Evolutionary conservation across 2,888 invertebrate genomes (phyloP).

Genomic region (Catocala nupta): DNA sequence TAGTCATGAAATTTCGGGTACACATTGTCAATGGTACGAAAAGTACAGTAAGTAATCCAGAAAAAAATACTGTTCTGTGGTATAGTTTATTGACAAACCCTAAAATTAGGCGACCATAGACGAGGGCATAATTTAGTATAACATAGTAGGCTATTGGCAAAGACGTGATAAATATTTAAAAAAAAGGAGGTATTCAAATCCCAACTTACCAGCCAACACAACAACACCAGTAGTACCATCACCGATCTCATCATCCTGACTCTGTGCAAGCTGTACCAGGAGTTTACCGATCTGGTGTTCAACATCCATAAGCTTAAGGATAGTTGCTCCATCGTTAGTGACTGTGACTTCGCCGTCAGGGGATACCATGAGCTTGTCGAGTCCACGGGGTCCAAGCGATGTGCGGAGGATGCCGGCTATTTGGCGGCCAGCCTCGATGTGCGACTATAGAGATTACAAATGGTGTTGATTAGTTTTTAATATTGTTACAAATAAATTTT

Average conservation of each 20-base stretch:
- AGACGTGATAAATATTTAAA: too few relatives aligned
- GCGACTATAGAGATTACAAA: constrained; percentile 89
- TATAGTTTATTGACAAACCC: too few relatives aligned
- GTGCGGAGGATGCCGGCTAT: constrained; percentile 96
- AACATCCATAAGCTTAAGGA: constrained; percentile 99
- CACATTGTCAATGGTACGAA: too few relatives aligned
- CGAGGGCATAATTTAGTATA: too few relatives aligned
- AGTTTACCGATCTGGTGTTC: constrained; percentile 99
- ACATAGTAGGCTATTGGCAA: too few relatives aligned
- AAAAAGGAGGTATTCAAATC: neutral
- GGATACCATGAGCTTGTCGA: constrained; percentile 99
- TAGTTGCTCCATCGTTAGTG: constrained; percentile 99
- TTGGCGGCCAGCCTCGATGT: constrained; percentile 98
- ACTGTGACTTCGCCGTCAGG: constrained; percentile 99
- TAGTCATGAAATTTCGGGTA: too few relatives aligned
- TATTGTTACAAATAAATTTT: too few relatives aligned
- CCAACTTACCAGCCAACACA: constrained; percentile 88
- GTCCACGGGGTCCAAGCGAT: constrained; percentile 98
- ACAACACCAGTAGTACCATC: constrained; percentile 99
- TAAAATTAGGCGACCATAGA: too few relatives aligned
- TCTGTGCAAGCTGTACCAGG: constrained; percentile 98
- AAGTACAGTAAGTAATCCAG: too few relatives aligned
- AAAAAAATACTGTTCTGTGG: too few relatives aligned
- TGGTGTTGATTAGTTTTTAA: too few relatives aligned
- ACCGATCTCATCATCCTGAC: constrained; percentile 99